These are phyloP conservation scores for Tipula unca DNA, from an alignment of 2,888 invertebrate species.

Conservation along the genomic window DNA sequence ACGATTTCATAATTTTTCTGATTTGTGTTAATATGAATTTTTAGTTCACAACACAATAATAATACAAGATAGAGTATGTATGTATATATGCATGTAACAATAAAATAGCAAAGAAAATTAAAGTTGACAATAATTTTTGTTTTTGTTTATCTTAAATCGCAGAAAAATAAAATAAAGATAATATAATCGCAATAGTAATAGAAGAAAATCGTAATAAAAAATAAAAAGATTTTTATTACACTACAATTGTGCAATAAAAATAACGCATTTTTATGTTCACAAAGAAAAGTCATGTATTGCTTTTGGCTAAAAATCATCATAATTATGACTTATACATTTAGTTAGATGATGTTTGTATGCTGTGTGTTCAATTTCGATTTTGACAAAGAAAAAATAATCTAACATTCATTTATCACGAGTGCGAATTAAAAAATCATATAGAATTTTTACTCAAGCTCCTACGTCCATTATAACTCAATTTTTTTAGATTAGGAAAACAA, in stretches of 20 bases:
- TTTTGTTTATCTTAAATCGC: neutral
- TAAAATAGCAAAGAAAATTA: neutral
- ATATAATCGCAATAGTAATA: neutral
- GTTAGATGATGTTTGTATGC: neutral
- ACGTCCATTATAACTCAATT: too few species aligned
- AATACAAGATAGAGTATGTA: too few species aligned
- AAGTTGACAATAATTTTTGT: neutral
- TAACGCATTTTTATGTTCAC: neutral
- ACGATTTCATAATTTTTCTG: neutral
- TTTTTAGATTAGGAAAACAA: too few species aligned
- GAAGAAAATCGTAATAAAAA: neutral
- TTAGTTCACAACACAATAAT: neutral
- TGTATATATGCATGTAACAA: too few species aligned
- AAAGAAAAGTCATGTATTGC: neutral
- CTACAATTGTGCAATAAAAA: neutral
- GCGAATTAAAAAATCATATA: neutral
- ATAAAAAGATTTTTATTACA: neutral
- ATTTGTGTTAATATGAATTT: neutral
- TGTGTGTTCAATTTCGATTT: neutral
- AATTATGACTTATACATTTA: neutral
- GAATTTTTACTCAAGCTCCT: too few species aligned
- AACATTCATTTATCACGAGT: neutral
- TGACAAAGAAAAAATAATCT: neutral
- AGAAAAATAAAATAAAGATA: neutral
- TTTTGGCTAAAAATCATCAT: neutral